Evolutionary conservation across 2,113 vertebrate species (phyloP), one percentile per base, ranked within the genome.

Genomic region (Clarias macrocephalus): DNA sequence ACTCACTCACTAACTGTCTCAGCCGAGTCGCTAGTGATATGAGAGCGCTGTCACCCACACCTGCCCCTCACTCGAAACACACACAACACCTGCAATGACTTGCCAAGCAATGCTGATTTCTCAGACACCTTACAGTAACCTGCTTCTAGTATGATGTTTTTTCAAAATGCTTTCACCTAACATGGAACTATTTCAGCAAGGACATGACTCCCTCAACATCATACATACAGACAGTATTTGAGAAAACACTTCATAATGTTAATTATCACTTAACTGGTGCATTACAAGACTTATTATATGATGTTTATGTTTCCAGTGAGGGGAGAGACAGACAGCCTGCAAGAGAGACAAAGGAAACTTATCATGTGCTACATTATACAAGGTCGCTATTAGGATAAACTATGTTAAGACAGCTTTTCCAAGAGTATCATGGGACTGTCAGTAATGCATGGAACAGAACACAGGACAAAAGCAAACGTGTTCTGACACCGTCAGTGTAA

Each of bases 1-100:
- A 89, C 86, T 89, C 83, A 87, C 86, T 56, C 75, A 77, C 30
- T 79, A 57, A 52, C 52, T 70, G 60, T 72, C 28, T 79, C 42
- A 18, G 63, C 59, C n/a, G 1, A 37, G 37, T 75, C 66, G 57
- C 63, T n/a, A 84, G 63, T 66, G 70, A 56, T 68, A 87, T 72
- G 23, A 65, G 16, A 76, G 82, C n/a, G 59, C 21, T 15, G 88
- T 87, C 73, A 77, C 60, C 57, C 82, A 75, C 65, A 73, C 68
- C 82, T 87, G 85, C 30, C 59, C 37, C 30, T 5, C 2, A 42
- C 8, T 52, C 56, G 2, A 56, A 62, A 65, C 65, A 62, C 77
- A 52, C 72, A 65, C 9, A 52, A 62, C 79, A 62, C 54, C 48
- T 7, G 7, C 48, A 48, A 48, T 72, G 37, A 59, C 19, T 25